Evolutionary conservation across 2,888 invertebrate species (phyloP), one percentile per base, ranked within the genome.

Genomic region (Corbicula japonica): DNA sequence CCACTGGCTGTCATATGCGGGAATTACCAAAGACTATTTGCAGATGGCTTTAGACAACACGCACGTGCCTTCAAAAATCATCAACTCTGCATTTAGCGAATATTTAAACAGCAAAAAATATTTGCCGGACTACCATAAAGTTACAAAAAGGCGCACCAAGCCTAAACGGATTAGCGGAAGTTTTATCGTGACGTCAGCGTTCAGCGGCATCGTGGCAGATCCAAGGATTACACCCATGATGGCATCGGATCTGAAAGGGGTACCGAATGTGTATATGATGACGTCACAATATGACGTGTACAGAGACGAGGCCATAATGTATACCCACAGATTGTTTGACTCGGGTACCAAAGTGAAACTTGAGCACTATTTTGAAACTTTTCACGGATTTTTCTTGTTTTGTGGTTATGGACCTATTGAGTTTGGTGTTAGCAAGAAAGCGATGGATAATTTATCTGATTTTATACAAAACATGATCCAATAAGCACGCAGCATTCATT

Each of bases 231-330:
- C 92, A 32, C 94, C 94, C 8, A 87, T 93, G 85, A 90, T 94
- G 88, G 82, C 88, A 6, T 80, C 61, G 5, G 85, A 92, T 69
- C 74, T 92, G 15, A 71, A 76, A 8, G 88, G 86, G 12, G 79
- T 93, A 46, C 92, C 94, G 0, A 86, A 88, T 38, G 88, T 93
- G 1, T 92, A 93, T 65, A 85, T 94, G 50, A 85, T 93, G 10
- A 93, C 93, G 21, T 91, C 92, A 35, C 92, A 94, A 54, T 93
- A 91, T 80, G 94, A 94, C 74, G 91, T 93, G 2, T 87, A 93
- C 12, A 82, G 94, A 2, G 94, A 94, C 79, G 94, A 94, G 75
- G 92, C 91, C 15, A 80, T 92, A 6, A 90, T 94, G 89, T 94
- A 93, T 75, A 91, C 91, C 0, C 84, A 91, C 34, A 80, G 93